phyloP scores from a whole-genome alignment of 2,888 invertebrate species.

The Parelbella ahira region DNA sequence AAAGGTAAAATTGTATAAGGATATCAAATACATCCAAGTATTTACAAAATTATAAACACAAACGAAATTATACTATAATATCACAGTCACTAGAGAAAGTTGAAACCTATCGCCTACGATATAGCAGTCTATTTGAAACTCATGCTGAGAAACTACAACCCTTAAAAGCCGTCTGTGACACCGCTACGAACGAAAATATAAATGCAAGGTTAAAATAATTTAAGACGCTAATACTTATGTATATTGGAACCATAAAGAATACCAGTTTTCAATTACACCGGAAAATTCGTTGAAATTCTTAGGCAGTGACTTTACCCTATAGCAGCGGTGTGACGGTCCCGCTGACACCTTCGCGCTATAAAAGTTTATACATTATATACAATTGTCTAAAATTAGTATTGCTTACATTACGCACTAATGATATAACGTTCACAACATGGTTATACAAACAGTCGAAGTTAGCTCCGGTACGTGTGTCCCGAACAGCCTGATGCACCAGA shows the following conservation, averaged over 20 bases:
- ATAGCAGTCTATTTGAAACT: slow-evolving; percentile 70
- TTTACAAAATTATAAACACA: slow-evolving; percentile 65
- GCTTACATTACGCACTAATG: slow-evolving; percentile 73
- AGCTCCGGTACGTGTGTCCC: slow-evolving; percentile 68
- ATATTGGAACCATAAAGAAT: slow-evolving; percentile 11
- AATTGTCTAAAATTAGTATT: slow-evolving; percentile 63
- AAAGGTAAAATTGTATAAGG: slow-evolving; percentile 75
- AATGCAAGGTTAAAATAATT: no score
- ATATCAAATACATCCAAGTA: slow-evolving; percentile 74
- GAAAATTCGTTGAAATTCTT: slow-evolving; percentile 23
- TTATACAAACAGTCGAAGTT: slow-evolving; percentile 40
- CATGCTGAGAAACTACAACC: slow-evolving; percentile 56
- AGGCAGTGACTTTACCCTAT: slow-evolving; percentile 16
- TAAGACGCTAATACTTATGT: no score
- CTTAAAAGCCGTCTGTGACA: slow-evolving; percentile 43
- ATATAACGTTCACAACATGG: slow-evolving; percentile 50
- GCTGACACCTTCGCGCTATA: slow-evolving; percentile 38
- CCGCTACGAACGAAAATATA: no score
- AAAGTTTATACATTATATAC: slow-evolving; percentile 67
- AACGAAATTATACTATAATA: slow-evolving; percentile 72
- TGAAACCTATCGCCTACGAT: slow-evolving; percentile 50
- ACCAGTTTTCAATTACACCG: slow-evolving; percentile 4
- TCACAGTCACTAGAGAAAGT: slow-evolving; percentile 78
- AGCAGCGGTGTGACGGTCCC: slow-evolving; percentile 42
- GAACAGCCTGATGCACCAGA: slow-evolving; percentile 74